Percentiles rank a stretch among this genome's conserved stretches.
Conservation (phyloP, 2,113 vertebrate genomes). For the Equus przewalskii region DNA sequence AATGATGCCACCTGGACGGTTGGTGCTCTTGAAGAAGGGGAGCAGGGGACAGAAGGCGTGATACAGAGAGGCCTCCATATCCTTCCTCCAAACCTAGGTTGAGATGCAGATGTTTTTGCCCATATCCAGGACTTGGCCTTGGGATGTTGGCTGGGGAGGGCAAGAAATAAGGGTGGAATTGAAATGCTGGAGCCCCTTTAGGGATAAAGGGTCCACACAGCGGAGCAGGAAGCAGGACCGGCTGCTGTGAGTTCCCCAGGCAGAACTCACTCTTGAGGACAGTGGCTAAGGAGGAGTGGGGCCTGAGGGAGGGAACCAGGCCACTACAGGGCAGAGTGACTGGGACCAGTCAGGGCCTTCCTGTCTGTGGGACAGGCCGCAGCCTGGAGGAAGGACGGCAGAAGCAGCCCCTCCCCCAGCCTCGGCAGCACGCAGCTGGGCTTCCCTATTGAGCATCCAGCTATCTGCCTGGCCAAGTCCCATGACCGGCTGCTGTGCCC, state of each 20-base stretch:
- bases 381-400: constrained; percentile 18
- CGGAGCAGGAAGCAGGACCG: background rate
- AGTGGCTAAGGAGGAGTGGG: background rate
- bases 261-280: background rate
- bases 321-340: background rate
- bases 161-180: background rate
- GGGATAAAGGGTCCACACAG: background rate
- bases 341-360: constrained; percentile 26
- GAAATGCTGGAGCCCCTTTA: background rate
- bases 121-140: background rate
- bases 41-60: background rate
- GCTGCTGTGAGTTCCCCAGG: background rate
- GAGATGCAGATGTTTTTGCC: background rate
- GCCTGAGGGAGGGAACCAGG: background rate
- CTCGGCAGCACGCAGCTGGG: constrained; percentile 56
- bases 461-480: constrained; percentile 89
- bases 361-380: background rate
- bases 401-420: constrained; percentile 46
- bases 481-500: constrained; percentile 89
- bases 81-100: background rate
- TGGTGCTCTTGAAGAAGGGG: background rate
- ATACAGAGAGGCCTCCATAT: background rate
- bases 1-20: background rate
- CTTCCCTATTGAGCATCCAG: constrained; percentile 85
- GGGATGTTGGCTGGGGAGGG: background rate